Evolutionary conservation across 2,113 vertebrate genomes (phyloP).

Genomic region (Rhinoptilus africanus): DNA sequence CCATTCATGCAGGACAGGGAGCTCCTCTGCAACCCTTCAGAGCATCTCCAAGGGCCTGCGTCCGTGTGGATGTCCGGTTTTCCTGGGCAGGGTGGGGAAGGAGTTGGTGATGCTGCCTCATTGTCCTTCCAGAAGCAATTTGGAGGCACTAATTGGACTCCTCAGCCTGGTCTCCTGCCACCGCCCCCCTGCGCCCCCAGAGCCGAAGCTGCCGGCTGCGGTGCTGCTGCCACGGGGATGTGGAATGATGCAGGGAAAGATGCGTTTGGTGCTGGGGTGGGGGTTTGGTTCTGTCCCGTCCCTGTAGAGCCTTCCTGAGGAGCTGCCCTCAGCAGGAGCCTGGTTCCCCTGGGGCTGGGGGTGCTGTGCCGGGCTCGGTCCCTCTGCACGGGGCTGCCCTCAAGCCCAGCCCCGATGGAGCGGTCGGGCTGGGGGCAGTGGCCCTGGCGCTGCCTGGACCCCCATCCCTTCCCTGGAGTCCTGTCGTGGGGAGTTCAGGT

Average conservation of each 20-base stretch:
- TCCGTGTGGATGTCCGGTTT: fast-evolving
- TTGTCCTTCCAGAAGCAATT: not conserved
- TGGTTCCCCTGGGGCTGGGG: not conserved
- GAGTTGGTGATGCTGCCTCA: not conserved
- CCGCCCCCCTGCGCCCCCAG: fast-evolving
- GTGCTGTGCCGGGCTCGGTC: not conserved
- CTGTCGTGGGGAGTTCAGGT: constrained; percentile 13
- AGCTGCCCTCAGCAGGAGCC: not conserved
- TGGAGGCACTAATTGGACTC: not conserved
- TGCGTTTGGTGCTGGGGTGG: not conserved
- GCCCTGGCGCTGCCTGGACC: not conserved
- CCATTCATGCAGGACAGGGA: too few relatives aligned
- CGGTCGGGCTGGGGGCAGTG: not conserved
- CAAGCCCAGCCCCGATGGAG: not conserved
- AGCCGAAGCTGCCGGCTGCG: fast-evolving
- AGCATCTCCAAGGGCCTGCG: not conserved
- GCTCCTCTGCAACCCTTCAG: not conserved
- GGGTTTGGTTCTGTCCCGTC: not conserved
- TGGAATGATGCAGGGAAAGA: not conserved
- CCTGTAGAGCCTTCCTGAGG: not conserved
- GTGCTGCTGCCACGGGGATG: not conserved
- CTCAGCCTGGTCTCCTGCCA: not conserved
- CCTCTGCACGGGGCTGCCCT: not conserved
- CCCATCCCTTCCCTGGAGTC: not conserved
- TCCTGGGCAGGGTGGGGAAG: not conserved